These are phyloP conservation scores for Alexandromys oeconomus DNA, from an alignment of 2,797 vertebrate genomes.

Conservation along the genomic window DNA sequence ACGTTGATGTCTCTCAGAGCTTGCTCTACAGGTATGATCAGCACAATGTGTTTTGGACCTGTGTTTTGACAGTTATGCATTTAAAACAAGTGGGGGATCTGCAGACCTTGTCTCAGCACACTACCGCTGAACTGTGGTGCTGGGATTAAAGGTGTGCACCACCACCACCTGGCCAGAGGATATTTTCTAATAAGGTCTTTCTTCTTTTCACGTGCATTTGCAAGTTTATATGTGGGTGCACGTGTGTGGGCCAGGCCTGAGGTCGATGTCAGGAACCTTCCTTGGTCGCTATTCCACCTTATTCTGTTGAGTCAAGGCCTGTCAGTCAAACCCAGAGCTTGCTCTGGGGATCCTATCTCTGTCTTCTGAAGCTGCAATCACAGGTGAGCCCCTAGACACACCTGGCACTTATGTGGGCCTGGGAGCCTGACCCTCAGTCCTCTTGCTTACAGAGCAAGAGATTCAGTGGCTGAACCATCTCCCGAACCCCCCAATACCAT, in stretches of 20 bases:
- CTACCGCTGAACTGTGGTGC: conserved; percentile 4
- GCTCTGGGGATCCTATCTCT: not conserved
- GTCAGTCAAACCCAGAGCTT: not conserved
- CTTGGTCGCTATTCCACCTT: not conserved
- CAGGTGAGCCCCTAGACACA: not conserved
- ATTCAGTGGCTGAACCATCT: not conserved
- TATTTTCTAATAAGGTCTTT: not conserved
- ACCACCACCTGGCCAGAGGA: not conserved
- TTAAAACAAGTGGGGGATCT: not conserved
- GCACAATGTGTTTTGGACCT: no score
- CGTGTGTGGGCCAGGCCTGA: not conserved
- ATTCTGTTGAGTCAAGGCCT: not conserved
- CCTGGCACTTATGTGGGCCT: not conserved
- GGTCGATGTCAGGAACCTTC: not conserved
- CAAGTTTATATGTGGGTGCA: not conserved
- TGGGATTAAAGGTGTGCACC: not conserved
- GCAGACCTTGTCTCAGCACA: not conserved
- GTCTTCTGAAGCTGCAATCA: not conserved
- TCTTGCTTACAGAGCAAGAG: not conserved
- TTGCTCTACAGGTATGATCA: conserved; percentile 38
- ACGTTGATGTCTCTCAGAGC: not conserved
- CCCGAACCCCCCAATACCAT: no score
- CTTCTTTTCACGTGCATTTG: not conserved
- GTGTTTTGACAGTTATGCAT: not conserved
- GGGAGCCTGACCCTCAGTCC: not conserved